Evolutionary conservation across 2,888 invertebrate genomes (phyloP).

Genomic region (Bombylius major): DNA sequence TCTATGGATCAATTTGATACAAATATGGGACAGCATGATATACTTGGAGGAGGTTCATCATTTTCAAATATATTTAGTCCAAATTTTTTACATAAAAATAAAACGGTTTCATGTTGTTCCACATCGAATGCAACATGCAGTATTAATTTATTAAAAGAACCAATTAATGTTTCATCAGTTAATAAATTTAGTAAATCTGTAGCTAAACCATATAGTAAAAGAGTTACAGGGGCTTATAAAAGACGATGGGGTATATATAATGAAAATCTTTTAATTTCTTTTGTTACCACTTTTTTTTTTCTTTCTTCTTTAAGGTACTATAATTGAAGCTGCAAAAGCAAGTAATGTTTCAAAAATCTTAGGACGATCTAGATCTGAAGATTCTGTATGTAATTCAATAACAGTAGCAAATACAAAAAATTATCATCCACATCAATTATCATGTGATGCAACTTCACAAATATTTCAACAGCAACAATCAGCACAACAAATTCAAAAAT

Average conservation of each 20-base stretch:
- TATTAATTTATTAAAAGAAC: conserved; percentile 13
- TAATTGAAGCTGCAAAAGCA: conserved; percentile 76
- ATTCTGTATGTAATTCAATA: conserved; percentile 56
- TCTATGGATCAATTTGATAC: conserved; percentile 49
- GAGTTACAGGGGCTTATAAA: conserved; percentile 48
- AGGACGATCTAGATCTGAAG: conserved; percentile 69
- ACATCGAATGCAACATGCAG: conserved; percentile 27
- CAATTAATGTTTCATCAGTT: conserved; percentile 18
- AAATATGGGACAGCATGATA: conserved; percentile 41
- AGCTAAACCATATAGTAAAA: conserved; percentile 36
- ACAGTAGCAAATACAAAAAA: conserved; percentile 19
- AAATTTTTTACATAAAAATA: conserved; percentile 29
- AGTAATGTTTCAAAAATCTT: conserved; percentile 69
- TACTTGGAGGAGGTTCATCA: conserved; percentile 54
- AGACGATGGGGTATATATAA: conserved; percentile 52
- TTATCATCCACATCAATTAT: not conserved
- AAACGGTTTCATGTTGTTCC: conserved; percentile 22
- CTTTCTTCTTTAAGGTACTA: conserved; percentile 37
- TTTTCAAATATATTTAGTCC: conserved; percentile 51
- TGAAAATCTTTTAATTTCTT: too few relatives aligned
- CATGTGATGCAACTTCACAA: not conserved
- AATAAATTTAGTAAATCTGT: conserved; percentile 32
- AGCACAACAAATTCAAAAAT: not conserved
- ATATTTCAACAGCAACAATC: not conserved
- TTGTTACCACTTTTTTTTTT: not conserved